Conservation (phyloP, 2,113 vertebrate genomes). For the Erinaceus europaeus region DNA sequence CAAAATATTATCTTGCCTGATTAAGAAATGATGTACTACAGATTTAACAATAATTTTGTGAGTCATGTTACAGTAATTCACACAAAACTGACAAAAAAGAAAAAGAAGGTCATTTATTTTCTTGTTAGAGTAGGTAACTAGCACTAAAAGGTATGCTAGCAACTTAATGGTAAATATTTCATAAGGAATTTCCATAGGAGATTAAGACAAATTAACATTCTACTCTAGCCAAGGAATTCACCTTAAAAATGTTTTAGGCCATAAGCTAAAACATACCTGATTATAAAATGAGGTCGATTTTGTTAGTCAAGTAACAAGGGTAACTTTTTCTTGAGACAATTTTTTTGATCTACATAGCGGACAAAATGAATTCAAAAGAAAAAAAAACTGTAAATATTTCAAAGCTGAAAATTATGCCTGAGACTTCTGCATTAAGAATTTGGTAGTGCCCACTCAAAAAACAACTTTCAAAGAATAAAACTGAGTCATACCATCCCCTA, state of each 20-base stretch:
- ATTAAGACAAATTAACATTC: conserved; percentile 17
- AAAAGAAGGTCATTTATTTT: conserved; percentile 19
- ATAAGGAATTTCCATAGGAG: neutral
- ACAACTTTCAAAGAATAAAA: neutral
- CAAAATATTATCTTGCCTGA: conserved; percentile 17
- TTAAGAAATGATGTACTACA: conserved; percentile 14
- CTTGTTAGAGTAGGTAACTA: neutral
- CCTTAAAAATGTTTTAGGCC: neutral
- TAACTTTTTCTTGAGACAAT: neutral
- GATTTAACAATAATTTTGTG: conserved; percentile 31
- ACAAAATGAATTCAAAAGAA: neutral
- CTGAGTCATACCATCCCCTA: neutral
- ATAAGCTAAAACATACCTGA: neutral
- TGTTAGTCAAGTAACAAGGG: neutral
- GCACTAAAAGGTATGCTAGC: neutral
- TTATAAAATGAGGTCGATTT: neutral
- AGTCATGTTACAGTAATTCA: neutral
- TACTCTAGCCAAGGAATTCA: neutral
- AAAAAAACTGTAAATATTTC: conserved; percentile 22
- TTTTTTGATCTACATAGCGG: neutral
- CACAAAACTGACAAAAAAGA: conserved; percentile 4
- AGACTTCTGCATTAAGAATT: neutral
- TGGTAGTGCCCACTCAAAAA: neutral
- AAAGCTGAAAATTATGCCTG: neutral
- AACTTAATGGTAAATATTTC: conserved; percentile 27